Conservation (phyloP, 1,140 invertebrate species). For the Hycleus phaleratus region DNA sequence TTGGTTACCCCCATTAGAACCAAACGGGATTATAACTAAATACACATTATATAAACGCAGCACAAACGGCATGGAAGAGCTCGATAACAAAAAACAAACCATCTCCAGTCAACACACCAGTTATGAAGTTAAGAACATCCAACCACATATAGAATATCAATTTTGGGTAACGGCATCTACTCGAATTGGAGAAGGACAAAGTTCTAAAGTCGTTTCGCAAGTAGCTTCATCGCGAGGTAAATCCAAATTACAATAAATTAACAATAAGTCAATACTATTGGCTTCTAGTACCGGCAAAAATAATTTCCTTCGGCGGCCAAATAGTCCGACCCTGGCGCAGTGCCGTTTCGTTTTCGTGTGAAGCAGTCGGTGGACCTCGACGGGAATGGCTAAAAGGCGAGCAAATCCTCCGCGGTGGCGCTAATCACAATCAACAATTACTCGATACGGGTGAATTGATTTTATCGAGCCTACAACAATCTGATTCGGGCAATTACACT, state of each 20-base stretch:
- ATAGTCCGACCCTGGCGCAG: conserved; percentile 58
- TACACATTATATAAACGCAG: conserved; percentile 70
- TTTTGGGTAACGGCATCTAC: conserved; percentile 76
- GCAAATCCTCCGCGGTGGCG: conserved; percentile 39
- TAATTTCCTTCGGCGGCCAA: conserved; percentile 60
- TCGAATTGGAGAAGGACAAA: conserved; percentile 65
- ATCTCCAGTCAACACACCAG: conserved; percentile 54
- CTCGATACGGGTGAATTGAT: conserved; percentile 57
- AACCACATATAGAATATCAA: conserved; percentile 71
- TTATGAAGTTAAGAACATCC: conserved; percentile 60
- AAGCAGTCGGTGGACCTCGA: conserved; percentile 57
- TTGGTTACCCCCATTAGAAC: conserved; percentile 67
- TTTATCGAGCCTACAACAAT: conserved; percentile 53
- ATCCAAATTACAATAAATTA: not conserved
- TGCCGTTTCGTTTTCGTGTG: conserved; percentile 54
- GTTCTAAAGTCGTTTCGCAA: conserved; percentile 58
- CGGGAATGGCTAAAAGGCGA: conserved; percentile 59
- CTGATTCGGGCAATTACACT: conserved; percentile 66
- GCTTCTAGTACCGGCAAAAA: conserved; percentile 53
- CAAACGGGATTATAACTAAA: conserved; percentile 72
- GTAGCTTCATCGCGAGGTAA: conserved; percentile 47
- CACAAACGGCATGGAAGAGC: conserved; percentile 57
- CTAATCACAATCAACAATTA: conserved; percentile 51
- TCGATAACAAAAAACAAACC: conserved; percentile 59
- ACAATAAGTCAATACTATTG: too few relatives aligned